phyloP scores from a whole-genome alignment of 2,113 vertebrate genomes.

The Oostethus manadensis region DNA sequence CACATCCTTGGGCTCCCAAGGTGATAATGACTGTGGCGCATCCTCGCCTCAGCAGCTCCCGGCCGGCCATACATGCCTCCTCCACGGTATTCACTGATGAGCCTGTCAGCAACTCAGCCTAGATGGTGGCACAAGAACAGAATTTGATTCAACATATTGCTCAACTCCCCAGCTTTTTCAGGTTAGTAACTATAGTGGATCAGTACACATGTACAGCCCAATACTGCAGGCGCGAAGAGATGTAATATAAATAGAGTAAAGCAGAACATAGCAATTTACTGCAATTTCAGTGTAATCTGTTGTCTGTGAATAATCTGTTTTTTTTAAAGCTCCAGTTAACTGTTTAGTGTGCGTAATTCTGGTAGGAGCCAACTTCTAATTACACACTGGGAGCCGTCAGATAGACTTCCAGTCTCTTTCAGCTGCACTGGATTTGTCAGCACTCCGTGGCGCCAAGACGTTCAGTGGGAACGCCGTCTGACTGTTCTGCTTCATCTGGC shows the following conservation, averaged over 20 bases:
- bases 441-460: conserved; percentile 31
- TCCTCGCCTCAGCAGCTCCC: conserved; percentile 76
- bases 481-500: conserved; percentile 29
- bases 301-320: background rate
- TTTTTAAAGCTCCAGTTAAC: conserved; percentile 15
- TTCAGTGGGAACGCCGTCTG: conserved; percentile 36
- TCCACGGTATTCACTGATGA: conserved; percentile 67
- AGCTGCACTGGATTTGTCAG: conserved; percentile 32
- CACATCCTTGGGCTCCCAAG: conserved; percentile 84
- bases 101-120: conserved; percentile 90
- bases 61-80: conserved; percentile 75
- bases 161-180: no score
- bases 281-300: conserved; percentile 25
- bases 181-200: no score
- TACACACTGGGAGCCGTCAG: conserved; percentile 32
- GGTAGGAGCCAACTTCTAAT: conserved; percentile 41
- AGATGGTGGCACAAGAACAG: conserved; percentile 10
- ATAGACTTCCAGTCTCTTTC: conserved; percentile 35
- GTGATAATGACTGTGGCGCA: conserved; percentile 83
- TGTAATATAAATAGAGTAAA: conserved; percentile 2
- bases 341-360: conserved; percentile 30
- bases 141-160: background rate
- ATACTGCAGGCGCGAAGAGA: conserved; percentile 14
- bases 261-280: background rate
- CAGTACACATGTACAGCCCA: conserved; percentile 29